Evolutionary conservation across 2,113 vertebrate genomes (phyloP), one percentile per base, ranked within the genome.

Genomic region (Bufo gargarizans): DNA sequence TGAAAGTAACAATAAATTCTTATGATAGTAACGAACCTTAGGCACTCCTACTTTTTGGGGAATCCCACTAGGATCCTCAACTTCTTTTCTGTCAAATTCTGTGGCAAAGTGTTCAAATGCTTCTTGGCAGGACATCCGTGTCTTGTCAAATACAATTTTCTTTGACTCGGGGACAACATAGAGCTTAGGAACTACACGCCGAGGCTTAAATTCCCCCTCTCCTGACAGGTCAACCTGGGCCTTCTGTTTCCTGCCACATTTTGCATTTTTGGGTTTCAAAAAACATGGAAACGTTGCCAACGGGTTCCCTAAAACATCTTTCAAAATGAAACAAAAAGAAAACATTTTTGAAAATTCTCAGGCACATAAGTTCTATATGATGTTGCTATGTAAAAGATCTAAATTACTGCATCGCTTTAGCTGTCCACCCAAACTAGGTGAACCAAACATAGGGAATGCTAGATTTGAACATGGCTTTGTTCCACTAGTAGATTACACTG

Each of bases 41-140:
- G 56, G 83, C 71, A 14, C 55, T 33, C 14, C 9, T 65, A 65
- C 50, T 56, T 89, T 89, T 49, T 88, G 63, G 55, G 84, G 85
- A 86, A 1, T 53, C 82, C 79, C 49, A 53, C 3, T 2, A 22
- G 82, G 84, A 72, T 16, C 9, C 19, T 88, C 19, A 58, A 0
- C 0, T 89, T 83, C 12, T 84, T 49, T 76, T 11, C 20, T 43
- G n/a, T 50, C 79, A 12, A 58, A 50, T 33, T 88, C 91, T 0
- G 91, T 91, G 49, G 94, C 94, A 5, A 97, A 97, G 89, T 95
- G 94, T 90, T 97, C 94, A 3, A 97, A 97, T 0, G 93, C 95
- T 90, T 96, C 94, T 91, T 97, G 96, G 91, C 97, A 96, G 76
- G 95, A 94, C 87, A 90, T 90, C 20, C 90, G 90, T 85, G 93